Base-by-base conservation (phyloP, 2,113 vertebrate genomes). In the Sciurus niger region DNA sequence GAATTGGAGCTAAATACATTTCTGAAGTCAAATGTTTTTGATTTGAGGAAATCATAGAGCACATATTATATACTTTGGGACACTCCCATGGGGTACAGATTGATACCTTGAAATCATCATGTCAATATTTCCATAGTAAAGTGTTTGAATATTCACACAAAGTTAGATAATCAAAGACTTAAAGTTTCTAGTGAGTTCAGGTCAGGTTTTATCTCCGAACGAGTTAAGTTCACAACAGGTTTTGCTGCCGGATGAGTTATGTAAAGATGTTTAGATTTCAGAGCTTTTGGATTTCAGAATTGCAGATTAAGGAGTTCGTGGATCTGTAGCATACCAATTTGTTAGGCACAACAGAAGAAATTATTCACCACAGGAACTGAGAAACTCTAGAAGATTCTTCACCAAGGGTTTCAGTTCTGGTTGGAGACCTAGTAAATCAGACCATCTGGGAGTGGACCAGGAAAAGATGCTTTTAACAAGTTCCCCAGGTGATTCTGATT, bases 351-450 rank as follows among this genome's bases (percentile, higher is more conserved):
- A 51, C 63, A 48, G 86, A 80, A 90, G 46, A 89, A 87, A 73
- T 13, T 78, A 74, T 74, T 97, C 60, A 90, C 24, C 34, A 55
- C 32, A 94, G 43, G 43, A 88, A 95, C 6, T 63, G 77, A 85
- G 70, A 90, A 92, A 73, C 67, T 97, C 91, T 92, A 74, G 85
- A 89, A 95, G 68, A 85, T 85, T 95, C 72, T 94, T 94, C 83
- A 87, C 80, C 74, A 88, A 76, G 32, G 12, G 30, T 87, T 96
- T 84, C 28, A 65, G 53, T 94, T 95, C 68, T 92, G 63, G 43
- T 92, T 77, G 43, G 90, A 96, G 84, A 92, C 34, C 63, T 86
- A 40, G 43, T 97, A 94, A 95, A 94, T 95, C 84, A 96, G 92
- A 72, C 46, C 53, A 37, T 60, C 43, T 76, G 85, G 60, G 83